Conservation (phyloP, 1,140 invertebrate genomes). For the Orchesella cincta region DNA sequence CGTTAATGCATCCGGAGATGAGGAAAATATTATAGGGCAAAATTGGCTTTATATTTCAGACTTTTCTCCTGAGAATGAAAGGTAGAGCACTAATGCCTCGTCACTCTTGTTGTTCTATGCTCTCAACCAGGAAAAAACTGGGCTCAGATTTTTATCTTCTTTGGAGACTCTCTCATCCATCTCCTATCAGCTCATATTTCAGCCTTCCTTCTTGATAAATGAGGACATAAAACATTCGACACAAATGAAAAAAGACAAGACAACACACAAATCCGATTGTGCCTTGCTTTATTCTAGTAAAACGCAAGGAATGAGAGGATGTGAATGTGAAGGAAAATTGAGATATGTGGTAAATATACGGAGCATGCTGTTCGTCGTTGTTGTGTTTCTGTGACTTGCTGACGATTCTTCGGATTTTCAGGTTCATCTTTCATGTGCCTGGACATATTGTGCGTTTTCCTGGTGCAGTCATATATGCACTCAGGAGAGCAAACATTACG, state of each 20-base stretch:
- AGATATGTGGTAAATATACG: too few species aligned
- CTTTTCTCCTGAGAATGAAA: background rate
- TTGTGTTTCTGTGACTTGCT: background rate
- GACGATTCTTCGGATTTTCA: background rate
- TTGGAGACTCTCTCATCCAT: conserved; percentile 34
- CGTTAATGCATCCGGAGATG: background rate
- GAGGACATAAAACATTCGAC: conserved; percentile 41
- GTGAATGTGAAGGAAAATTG: too few species aligned
- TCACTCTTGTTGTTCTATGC: background rate
- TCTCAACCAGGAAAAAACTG: background rate
- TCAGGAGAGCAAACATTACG: conserved; percentile 9
- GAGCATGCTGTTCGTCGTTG: background rate
- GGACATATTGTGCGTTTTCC: conserved; percentile 14
- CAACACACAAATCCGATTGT: conserved; percentile 11
- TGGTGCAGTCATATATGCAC: background rate
- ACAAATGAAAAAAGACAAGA: conserved; percentile 23
- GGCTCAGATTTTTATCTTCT: conserved; percentile 27
- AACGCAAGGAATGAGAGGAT: too few species aligned
- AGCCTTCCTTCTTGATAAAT: conserved; percentile 39
- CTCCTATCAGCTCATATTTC: conserved; percentile 40
- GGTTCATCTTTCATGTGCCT: conserved; percentile 19
- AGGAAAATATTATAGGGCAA: background rate
- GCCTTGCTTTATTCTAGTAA: background rate
- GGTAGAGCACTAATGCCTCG: background rate
- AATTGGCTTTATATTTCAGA: background rate